These are phyloP conservation scores for Uria lomvia DNA, from an alignment of 2,113 vertebrate species.

Conservation along the genomic window DNA sequence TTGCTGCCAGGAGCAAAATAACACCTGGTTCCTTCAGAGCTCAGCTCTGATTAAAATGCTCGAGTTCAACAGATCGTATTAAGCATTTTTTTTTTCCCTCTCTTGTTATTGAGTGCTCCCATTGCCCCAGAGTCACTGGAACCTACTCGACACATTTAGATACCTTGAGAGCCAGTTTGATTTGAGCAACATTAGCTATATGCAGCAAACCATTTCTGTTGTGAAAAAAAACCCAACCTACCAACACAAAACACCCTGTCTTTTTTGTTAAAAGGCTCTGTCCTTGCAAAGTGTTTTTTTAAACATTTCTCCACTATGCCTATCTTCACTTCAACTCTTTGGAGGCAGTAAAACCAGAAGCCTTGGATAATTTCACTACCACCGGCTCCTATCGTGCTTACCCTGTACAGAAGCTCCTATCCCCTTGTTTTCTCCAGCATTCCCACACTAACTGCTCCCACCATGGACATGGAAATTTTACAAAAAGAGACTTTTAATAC, in stretches of 20 bases:
- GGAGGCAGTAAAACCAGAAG: neutral
- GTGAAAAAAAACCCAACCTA: neutral
- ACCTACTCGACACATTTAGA: neutral
- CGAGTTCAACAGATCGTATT: neutral
- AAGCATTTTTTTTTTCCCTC: neutral
- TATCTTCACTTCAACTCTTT: neutral
- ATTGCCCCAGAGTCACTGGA: neutral
- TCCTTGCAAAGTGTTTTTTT: neutral
- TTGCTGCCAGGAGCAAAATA: slow-evolving; percentile 57
- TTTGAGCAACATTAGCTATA: neutral
- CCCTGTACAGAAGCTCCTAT: neutral
- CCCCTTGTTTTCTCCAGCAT: neutral
- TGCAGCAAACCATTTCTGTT: neutral
- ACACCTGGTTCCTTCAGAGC: slow-evolving; percentile 43
- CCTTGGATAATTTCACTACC: neutral
- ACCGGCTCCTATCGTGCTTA: neutral
- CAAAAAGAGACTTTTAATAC: neutral
- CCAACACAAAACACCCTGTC: neutral
- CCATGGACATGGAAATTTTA: neutral
- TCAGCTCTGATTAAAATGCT: slow-evolving; percentile 29
- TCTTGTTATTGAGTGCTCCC: neutral
- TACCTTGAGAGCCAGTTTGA: neutral
- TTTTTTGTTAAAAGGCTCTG: neutral
- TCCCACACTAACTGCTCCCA: neutral
- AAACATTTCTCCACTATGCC: neutral